Percentiles rank a stretch among this genome's conserved stretches.
Evolutionary conservation across 2,888 invertebrate genomes (phyloP).

Genomic region (Leptarthrus brevirostris): DNA sequence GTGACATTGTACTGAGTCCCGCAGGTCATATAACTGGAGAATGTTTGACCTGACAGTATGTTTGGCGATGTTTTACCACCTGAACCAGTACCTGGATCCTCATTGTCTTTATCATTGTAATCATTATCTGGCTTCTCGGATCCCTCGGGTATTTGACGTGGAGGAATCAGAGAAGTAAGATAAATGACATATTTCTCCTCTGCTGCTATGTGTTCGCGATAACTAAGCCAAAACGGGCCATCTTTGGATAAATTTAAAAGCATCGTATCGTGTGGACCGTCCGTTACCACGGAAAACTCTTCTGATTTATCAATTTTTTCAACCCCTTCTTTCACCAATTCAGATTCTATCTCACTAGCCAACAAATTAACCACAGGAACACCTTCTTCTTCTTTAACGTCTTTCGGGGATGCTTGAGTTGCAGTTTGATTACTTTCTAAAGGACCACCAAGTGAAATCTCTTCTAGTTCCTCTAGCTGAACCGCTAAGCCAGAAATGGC

Average conservation of each 20-base stretch:
- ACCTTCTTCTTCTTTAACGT: too few species aligned
- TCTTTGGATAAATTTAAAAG: slow-evolving; percentile 65
- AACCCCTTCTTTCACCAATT: neutral
- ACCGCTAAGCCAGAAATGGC: too few species aligned
- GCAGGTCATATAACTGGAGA: slow-evolving; percentile 61
- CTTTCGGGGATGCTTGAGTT: neutral
- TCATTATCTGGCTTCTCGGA: neutral
- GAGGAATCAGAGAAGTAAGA: slow-evolving; percentile 58
- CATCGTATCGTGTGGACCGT: too few species aligned
- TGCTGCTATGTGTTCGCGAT: slow-evolving; percentile 74
- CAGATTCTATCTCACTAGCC: neutral
- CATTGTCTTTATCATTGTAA: slow-evolving; percentile 69
- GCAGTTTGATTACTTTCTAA: too few species aligned
- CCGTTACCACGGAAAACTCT: too few species aligned
- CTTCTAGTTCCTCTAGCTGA: neutral
- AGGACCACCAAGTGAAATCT: neutral
- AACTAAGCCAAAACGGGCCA: slow-evolving; percentile 73
- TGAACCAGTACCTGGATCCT: slow-evolving; percentile 72
- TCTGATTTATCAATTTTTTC: neutral
- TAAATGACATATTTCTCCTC: slow-evolving; percentile 72
- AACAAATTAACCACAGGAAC: neutral
- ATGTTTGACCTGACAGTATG: slow-evolving; percentile 56
- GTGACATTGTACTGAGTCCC: slow-evolving; percentile 76
- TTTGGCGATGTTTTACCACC: slow-evolving; percentile 67
- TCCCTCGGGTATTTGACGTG: slow-evolving; percentile 56